Conservation (phyloP, 2,113 vertebrate species). For the Entelurus aequoreus region DNA sequence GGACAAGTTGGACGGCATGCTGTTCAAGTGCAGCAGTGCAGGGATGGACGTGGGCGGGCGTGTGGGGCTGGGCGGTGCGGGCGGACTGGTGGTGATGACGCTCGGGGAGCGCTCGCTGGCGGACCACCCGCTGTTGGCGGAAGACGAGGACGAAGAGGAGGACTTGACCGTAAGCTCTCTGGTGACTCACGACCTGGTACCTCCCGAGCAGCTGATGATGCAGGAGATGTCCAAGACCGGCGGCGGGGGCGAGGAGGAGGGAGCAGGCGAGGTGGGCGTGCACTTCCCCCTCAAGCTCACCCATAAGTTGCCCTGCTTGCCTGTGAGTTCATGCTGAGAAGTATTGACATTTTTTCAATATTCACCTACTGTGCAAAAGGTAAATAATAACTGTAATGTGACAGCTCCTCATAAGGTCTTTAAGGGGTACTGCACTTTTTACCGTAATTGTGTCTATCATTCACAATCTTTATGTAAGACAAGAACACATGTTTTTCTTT, state of each 20-base stretch:
- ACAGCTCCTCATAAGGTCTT: no score
- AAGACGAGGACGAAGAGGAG: conserved; percentile 72
- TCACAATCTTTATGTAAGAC: no score
- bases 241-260: conserved; percentile 79
- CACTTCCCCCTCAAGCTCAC: conserved; percentile 82
- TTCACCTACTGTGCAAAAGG: no score
- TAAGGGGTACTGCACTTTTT: no score
- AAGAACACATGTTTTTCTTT: no score
- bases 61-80: conserved; percentile 56
- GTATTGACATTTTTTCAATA: no score
- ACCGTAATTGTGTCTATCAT: no score
- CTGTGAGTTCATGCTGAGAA: conserved; percentile 79
- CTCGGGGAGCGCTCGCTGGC: conserved; percentile 84
- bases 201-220: conserved; percentile 96
- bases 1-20: conserved; percentile 92
- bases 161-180: conserved; percentile 82
- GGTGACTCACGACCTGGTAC: conserved; percentile 88
- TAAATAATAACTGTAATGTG: no score
- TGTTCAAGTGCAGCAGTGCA: conserved; percentile 91
- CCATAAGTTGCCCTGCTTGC: conserved; percentile 87
- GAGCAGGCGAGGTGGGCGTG: conserved; percentile 74
- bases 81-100: conserved; percentile 75
- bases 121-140: conserved; percentile 84
- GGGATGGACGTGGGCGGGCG: conserved; percentile 66
- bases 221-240: conserved; percentile 93